Percentiles rank a stretch among this genome's conserved stretches.
These are phyloP conservation scores for Bovichtus diacanthus DNA, from an alignment of 2,797 vertebrate species.

Conservation along the genomic window DNA sequence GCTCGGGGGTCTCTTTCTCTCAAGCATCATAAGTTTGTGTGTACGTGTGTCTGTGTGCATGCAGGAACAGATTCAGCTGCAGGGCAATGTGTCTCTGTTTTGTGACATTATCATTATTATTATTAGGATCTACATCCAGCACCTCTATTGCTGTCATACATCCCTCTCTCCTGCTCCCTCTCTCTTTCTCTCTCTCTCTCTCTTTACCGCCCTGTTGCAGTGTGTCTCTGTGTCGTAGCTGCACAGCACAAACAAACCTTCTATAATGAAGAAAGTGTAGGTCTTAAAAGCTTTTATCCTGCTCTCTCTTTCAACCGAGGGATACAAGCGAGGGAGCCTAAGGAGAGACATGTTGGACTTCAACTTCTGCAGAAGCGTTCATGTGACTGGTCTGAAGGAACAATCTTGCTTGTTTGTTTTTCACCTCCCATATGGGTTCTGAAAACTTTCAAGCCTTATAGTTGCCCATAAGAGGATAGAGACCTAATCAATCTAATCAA, in stretches of 20 bases:
- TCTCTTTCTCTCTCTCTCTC: slow-evolving; percentile 32
- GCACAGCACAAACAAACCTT: slow-evolving; percentile 48
- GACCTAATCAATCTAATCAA: not conserved
- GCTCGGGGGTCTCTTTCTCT: slow-evolving; percentile 23
- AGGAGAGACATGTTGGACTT: slow-evolving; percentile 17
- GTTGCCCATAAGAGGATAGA: not conserved
- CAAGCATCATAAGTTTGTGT: slow-evolving; percentile 40
- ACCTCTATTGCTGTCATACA: slow-evolving; percentile 51
- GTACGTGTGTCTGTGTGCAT: slow-evolving; percentile 38
- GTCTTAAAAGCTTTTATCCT: slow-evolving; percentile 5
- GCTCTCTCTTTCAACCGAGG: not conserved
- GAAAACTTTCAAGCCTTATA: slow-evolving; percentile 34
- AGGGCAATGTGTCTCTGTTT: slow-evolving; percentile 28
- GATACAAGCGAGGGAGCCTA: no score
- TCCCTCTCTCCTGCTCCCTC: slow-evolving; percentile 38
- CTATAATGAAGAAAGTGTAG: slow-evolving; percentile 17
- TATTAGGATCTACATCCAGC: slow-evolving; percentile 50
- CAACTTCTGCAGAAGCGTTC: slow-evolving; percentile 21
- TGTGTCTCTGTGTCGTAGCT: slow-evolving; percentile 45
- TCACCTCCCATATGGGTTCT: slow-evolving; percentile 6
- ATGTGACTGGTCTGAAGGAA: slow-evolving; percentile 9
- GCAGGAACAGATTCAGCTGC: slow-evolving; percentile 52
- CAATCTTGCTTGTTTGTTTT: not conserved
- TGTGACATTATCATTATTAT: slow-evolving; percentile 8
- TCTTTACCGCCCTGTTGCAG: slow-evolving; percentile 67